These are phyloP conservation scores for Planiliza haematocheilus DNA, from an alignment of 2,113 vertebrate genomes.

Conservation along the genomic window DNA sequence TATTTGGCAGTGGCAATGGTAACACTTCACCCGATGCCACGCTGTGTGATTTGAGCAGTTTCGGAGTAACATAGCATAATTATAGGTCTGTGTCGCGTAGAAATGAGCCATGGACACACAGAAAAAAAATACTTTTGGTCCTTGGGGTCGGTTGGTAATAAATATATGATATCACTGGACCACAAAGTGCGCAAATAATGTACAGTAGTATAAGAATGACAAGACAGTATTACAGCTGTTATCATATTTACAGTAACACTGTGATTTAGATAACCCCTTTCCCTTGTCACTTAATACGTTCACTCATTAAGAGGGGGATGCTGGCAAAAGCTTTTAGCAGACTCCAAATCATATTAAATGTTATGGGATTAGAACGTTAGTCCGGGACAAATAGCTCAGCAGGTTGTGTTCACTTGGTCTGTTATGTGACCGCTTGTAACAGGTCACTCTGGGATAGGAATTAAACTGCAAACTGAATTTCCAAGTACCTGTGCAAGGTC, in stretches of 20 bases:
- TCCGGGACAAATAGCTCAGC: conserved; percentile 47
- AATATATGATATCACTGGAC: neutral
- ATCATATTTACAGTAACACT: neutral
- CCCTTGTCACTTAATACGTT: conserved; percentile 14
- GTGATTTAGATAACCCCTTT: neutral
- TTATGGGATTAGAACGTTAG: conserved; percentile 38
- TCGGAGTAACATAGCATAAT: too few relatives aligned
- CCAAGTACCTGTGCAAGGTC: conserved; percentile 43
- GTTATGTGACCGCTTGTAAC: conserved; percentile 35
- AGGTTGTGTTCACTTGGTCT: conserved; percentile 42
- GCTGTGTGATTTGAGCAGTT: too few relatives aligned
- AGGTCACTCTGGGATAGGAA: conserved; percentile 56
- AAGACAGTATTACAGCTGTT: too few relatives aligned
- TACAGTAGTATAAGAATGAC: neutral
- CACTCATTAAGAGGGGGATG: conserved; percentile 36
- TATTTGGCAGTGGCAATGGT: too few relatives aligned
- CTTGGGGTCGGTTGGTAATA: neutral
- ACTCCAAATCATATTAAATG: conserved; percentile 46
- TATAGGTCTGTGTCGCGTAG: neutral
- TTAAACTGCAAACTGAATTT: conserved; percentile 57
- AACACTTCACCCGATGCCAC: too few relatives aligned
- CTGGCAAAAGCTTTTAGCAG: conserved; percentile 24
- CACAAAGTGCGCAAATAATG: neutral
- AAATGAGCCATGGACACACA: too few relatives aligned
- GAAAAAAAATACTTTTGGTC: neutral